Base-by-base conservation (phyloP, 2,888 invertebrate genomes). In the Sylvicola cinctus region DNA sequence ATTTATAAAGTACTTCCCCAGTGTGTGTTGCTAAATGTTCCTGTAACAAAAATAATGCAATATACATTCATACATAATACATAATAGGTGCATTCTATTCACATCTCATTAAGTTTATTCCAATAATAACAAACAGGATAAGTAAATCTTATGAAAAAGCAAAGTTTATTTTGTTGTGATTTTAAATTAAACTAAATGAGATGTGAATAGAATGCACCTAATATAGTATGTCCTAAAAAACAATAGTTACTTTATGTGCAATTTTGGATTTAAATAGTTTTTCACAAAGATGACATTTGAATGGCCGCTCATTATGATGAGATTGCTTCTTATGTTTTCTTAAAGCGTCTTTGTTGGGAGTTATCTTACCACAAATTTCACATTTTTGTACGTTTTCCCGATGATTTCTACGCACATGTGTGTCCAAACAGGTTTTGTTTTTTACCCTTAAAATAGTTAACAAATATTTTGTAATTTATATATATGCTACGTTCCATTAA, bases 11-110 rank as follows among this genome's bases (percentile, higher is more conserved):
- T 13, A 46, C 46, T 36, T 49, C 51, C 3, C 48, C 46, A 1
- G 51, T 52, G 14, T 53, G 53, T 3, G 49, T 49, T 14, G 53
- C 49, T 47, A 51, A 46, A 37, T 55, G 55, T 34, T 55, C 55
- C 52, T 55, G 47, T 26, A 41, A 40, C 8, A n/a, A 12, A 20
- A 20, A 20, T 6, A 20, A 20, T 20, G 28, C 29, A 20, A 6
- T 4, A 20, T 20, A 6, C 20, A 20, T 29, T 29, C 36, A 20
- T 3, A 20, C 20, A 20, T n/a, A n/a, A n/a, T n/a, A n/a, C n/a
- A n/a, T n/a, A n/a, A n/a, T n/a, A n/a, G n/a, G n/a, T 13, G n/a
- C 3, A 2, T n/a, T 7, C 5, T 13, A n/a, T n/a, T n/a, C n/a
- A n/a, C n/a, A n/a, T n/a, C n/a, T n/a, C n/a, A n/a, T n/a, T n/a